Percentiles rank a stretch among this genome's conserved stretches.
Evolutionary conservation across 1,140 invertebrate species (phyloP).

Genomic region (Pararge aegeria): DNA sequence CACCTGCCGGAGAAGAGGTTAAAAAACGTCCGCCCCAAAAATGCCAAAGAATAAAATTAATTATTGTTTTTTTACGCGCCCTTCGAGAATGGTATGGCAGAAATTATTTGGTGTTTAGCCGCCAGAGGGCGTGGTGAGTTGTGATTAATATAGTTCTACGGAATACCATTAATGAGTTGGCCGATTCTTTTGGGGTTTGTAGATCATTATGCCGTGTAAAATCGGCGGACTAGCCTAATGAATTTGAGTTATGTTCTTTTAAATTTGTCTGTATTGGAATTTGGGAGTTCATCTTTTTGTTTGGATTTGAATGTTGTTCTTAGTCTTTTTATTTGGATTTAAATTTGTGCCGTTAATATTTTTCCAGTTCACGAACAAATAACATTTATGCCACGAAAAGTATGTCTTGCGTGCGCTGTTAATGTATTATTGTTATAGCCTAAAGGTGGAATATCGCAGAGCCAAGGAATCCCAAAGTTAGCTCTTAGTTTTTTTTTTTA

Average conservation of each 20-base stretch:
- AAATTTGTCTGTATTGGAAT: constrained; percentile 18
- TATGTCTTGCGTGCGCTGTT: too few relatives aligned
- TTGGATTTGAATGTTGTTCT: not conserved
- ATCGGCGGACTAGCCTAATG: constrained; percentile 25
- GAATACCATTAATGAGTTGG: constrained; percentile 72
- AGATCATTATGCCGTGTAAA: constrained; percentile 33
- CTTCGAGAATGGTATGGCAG: constrained; percentile 65
- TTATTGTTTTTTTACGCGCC: constrained; percentile 67
- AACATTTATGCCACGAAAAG: too few relatives aligned
- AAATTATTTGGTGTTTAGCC: constrained; percentile 78
- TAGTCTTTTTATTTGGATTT: too few relatives aligned
- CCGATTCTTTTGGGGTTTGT: constrained; percentile 47
- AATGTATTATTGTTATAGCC: too few relatives aligned
- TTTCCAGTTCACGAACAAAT: too few relatives aligned
- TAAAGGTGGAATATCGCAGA: too few relatives aligned
- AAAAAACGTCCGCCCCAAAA: constrained; percentile 54
- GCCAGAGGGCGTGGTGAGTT: constrained; percentile 61
- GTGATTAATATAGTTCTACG: constrained; percentile 77
- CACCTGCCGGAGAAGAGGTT: constrained; percentile 58
- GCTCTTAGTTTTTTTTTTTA: too few relatives aligned
- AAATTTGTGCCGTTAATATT: too few relatives aligned
- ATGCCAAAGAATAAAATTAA: constrained; percentile 71
- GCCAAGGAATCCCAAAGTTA: too few relatives aligned
- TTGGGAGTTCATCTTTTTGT: not conserved
- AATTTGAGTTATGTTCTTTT: constrained; percentile 23